These are phyloP conservation scores for Phyto melanocephala DNA, from an alignment of 2,888 invertebrate species.

Conservation along the genomic window DNA sequence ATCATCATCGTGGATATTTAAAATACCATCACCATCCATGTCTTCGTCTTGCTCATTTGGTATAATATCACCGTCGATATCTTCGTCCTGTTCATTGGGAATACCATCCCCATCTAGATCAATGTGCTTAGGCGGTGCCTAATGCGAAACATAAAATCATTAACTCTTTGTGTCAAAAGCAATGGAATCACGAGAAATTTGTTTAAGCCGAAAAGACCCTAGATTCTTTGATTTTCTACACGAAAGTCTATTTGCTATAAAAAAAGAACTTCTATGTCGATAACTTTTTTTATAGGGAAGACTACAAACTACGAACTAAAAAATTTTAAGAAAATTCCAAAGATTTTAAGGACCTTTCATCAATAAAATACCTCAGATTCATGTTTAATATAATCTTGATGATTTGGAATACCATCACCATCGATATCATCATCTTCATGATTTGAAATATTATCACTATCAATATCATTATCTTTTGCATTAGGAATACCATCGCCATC, in stretches of 20 bases:
- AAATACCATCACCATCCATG: slow-evolving; percentile 68
- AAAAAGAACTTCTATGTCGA: slow-evolving; percentile 50
- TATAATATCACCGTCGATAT: slow-evolving; percentile 71
- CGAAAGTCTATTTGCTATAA: slow-evolving; percentile 53
- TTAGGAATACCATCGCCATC: slow-evolving; percentile 79
- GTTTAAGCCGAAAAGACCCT: slow-evolving; percentile 52
- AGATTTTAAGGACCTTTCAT: slow-evolving; percentile 54
- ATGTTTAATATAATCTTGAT: slow-evolving; percentile 65
- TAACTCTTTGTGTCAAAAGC: slow-evolving; percentile 49
- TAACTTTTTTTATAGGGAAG: slow-evolving; percentile 54
- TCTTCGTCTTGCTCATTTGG: slow-evolving; percentile 71
- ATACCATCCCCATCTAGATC: slow-evolving; percentile 70
- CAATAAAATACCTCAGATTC: slow-evolving; percentile 66
- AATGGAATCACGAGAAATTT: background rate
- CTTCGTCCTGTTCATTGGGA: slow-evolving; percentile 73
- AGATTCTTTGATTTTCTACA: slow-evolving; percentile 58
- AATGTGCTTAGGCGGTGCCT: slow-evolving; percentile 56
- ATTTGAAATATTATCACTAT: slow-evolving; percentile 69
- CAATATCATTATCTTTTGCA: slow-evolving; percentile 78
- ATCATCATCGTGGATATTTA: slow-evolving; percentile 64
- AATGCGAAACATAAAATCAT: slow-evolving; percentile 29
- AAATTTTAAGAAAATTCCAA: slow-evolving; percentile 45
- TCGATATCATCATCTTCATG: slow-evolving; percentile 66
- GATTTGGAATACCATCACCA: slow-evolving; percentile 71
- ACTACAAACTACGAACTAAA: slow-evolving; percentile 24